These are phyloP conservation scores for Monochamus alternatus DNA, from an alignment of 2,888 invertebrate genomes.

Conservation along the genomic window DNA sequence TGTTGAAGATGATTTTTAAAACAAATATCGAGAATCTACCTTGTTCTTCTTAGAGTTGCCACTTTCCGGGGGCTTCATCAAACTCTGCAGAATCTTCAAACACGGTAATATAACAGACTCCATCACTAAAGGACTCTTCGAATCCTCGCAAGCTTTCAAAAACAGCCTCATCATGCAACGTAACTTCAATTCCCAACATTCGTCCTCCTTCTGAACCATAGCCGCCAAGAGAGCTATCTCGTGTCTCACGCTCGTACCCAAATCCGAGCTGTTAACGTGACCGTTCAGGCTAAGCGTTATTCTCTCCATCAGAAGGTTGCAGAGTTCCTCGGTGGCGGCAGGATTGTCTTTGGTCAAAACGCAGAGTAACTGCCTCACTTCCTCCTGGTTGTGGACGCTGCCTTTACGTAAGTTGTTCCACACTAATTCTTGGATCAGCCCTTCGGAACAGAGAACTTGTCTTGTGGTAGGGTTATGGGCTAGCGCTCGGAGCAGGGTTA, in stretches of 20 bases:
- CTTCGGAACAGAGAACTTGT: constrained; percentile 85
- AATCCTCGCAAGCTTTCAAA: constrained; percentile 82
- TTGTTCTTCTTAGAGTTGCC: constrained; percentile 51
- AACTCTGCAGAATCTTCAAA: constrained; percentile 89
- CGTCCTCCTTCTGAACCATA: constrained; percentile 92
- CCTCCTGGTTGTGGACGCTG: constrained; percentile 86
- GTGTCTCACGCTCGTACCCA: constrained; percentile 86
- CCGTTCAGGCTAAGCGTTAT: constrained; percentile 86
- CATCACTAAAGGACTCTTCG: constrained; percentile 89
- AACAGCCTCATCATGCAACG: constrained; percentile 92
- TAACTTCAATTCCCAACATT: constrained; percentile 95
- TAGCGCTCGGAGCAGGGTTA: constrained; percentile 91
- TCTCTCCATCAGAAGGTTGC: constrained; percentile 85
- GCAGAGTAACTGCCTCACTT: constrained; percentile 91
- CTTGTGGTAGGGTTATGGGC: constrained; percentile 86
- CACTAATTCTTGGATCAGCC: constrained; percentile 88
- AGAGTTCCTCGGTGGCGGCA: constrained; percentile 87
- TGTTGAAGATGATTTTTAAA: constrained; percentile 41
- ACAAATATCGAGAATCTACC: constrained; percentile 7
- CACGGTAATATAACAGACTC: constrained; percentile 95
- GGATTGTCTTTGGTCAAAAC: constrained; percentile 91
- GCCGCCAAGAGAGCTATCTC: constrained; percentile 91
- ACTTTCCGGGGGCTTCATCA: constrained; percentile 81
- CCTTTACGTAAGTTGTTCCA: constrained; percentile 93
- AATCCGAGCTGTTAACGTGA: constrained; percentile 82